These are phyloP conservation scores for Indicator maculatus DNA, from an alignment of 2,113 vertebrate species.

Conservation along the genomic window DNA sequence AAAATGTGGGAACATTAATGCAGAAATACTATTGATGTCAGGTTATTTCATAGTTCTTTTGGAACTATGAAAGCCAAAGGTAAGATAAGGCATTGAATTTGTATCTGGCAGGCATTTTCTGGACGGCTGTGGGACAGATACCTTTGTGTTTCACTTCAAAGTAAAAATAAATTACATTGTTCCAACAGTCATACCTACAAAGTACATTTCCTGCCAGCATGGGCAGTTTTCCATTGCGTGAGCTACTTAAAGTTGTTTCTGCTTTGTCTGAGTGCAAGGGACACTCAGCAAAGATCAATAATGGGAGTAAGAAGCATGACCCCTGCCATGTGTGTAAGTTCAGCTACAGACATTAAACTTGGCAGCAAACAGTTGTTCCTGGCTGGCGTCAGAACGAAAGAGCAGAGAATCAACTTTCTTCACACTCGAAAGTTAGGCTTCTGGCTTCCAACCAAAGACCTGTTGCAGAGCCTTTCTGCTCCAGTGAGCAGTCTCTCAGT, in stretches of 20 bases:
- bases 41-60: not conserved
- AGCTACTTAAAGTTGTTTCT: not conserved
- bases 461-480: slow-evolving; percentile 1
- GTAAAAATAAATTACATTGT: not conserved
- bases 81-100: not conserved
- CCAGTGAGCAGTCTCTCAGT: not conserved
- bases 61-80: not conserved
- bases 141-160: not conserved
- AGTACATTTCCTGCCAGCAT: not conserved
- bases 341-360: not conserved
- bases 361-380: not conserved
- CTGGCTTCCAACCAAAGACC: not conserved
- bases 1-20: not conserved
- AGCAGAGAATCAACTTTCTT: not conserved
- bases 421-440: not conserved
- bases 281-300: not conserved
- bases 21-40: not conserved
- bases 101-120: not conserved
- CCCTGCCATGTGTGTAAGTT: not conserved
- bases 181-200: not conserved
- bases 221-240: not conserved
- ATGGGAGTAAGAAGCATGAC: not conserved
- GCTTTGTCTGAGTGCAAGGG: not conserved
- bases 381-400: not conserved
- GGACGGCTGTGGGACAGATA: not conserved